A percentile compares a stretch with the other conserved stretches of the same genome.
phyloP scores from a whole-genome alignment of 2,888 invertebrate species.

The Limnephilus auricula region DNA sequence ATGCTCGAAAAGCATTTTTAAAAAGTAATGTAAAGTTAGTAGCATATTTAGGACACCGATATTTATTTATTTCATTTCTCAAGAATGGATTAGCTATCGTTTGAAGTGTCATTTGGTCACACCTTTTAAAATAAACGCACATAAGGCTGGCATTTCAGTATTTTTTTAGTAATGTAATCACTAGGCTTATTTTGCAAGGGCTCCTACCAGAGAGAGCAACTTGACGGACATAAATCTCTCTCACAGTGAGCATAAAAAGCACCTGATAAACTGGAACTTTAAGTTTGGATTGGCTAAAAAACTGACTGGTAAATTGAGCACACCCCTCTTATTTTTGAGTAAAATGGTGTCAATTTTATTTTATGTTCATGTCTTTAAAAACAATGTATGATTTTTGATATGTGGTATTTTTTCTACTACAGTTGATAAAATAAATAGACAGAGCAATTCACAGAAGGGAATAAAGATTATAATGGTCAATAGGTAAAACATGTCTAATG shows the following conservation, averaged over 20 bases:
- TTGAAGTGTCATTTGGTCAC: background rate
- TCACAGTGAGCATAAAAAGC: too few relatives aligned
- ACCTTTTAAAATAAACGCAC: background rate
- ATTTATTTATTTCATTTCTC: too few relatives aligned
- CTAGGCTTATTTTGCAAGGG: too few relatives aligned
- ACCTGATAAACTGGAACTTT: too few relatives aligned
- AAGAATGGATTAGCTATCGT: background rate
- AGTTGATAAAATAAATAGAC: background rate
- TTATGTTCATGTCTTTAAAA: constrained; percentile 50
- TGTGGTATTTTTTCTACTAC: constrained; percentile 53
- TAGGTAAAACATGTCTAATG: background rate
- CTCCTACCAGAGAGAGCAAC: too few relatives aligned
- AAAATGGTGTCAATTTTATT: constrained; percentile 8
- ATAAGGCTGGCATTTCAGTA: too few relatives aligned
- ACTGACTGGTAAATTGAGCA: background rate
- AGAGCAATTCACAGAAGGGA: background rate
- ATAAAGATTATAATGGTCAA: background rate
- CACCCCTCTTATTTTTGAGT: constrained; percentile 37
- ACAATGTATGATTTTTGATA: constrained; percentile 58
- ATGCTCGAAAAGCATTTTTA: background rate
- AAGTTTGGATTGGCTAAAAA: background rate
- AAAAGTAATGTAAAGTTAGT: background rate
- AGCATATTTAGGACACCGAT: background rate
- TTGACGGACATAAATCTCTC: too few relatives aligned
- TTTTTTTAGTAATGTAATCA: too few relatives aligned